phyloP scores from a whole-genome alignment of 2,888 invertebrate species.

The Zygogramma bicolorata region DNA sequence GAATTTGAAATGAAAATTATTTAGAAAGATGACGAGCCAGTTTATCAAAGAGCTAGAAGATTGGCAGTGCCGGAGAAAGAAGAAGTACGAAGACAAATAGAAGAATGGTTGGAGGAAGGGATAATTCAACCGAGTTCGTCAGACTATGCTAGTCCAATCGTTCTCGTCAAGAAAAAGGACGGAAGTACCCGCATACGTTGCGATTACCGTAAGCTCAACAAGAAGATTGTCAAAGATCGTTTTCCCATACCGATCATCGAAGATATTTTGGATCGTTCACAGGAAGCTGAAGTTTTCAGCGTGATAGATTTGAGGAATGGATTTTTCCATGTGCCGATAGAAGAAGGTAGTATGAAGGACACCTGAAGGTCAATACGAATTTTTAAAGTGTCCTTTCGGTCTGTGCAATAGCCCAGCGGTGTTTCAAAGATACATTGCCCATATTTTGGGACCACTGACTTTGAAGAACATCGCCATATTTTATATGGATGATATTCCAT shows the following conservation, averaged over 20 bases:
- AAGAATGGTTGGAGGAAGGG: conserved; percentile 14
- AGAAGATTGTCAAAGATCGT: conserved; percentile 43
- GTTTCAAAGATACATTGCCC: conserved; percentile 21
- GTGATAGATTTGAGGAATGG: conserved; percentile 57
- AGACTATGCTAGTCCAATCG: conserved; percentile 46
- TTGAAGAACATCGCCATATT: conserved; percentile 1
- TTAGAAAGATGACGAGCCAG: conserved; percentile 34
- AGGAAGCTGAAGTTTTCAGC: conserved; percentile 47
- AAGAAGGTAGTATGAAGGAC: conserved; percentile 36
- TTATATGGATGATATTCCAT: conserved; percentile 37
- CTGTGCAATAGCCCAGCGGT: conserved; percentile 28
- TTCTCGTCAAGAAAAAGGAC: conserved; percentile 47
- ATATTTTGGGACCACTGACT: conserved; percentile 14
- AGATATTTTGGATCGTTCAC: conserved; percentile 14
- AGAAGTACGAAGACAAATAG: conserved; percentile 41
- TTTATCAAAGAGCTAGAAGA: conserved; percentile 42
- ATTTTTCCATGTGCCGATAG: conserved; percentile 59
- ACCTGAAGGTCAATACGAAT: conserved; percentile 28
- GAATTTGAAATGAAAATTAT: conserved; percentile 24
- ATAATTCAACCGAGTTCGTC: conserved; percentile 9
- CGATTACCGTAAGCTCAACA: conserved; percentile 46
- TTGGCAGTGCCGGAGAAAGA: conserved; percentile 41
- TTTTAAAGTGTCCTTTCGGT: conserved; percentile 22
- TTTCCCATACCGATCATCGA: conserved; percentile 44
- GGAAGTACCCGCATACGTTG: conserved; percentile 44